Evolutionary conservation across 2,888 invertebrate genomes (phyloP).

Genomic region (Nyleta sp.): DNA sequence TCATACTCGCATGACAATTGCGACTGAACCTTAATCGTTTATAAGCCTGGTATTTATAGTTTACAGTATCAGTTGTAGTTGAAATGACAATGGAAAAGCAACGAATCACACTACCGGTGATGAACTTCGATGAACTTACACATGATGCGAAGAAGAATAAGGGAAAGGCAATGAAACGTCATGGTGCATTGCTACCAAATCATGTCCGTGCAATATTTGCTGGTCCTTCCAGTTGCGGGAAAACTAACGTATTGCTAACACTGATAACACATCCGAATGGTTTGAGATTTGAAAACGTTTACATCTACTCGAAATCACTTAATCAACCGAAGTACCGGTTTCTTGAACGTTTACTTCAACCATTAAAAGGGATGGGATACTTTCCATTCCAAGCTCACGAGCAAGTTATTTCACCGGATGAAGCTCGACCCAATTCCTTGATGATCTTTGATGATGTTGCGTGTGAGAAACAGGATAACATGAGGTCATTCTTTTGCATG

Average conservation of each 20-base stretch:
- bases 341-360: conserved; percentile 1
- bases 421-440: conserved; percentile 31
- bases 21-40: too few species aligned
- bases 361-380: conserved; percentile 23
- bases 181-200: conserved; percentile 55
- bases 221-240: conserved; percentile 18
- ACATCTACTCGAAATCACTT: conserved; percentile 72
- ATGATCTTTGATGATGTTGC: conserved; percentile 68
- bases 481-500: conserved; percentile 66
- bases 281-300: conserved; percentile 77
- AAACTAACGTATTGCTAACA: conserved; percentile 68
- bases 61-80: conserved; percentile 1
- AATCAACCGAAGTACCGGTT: conserved; percentile 61
- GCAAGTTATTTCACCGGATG: conserved; percentile 18
- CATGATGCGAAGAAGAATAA: neutral
- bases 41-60: too few species aligned
- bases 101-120: too few species aligned
- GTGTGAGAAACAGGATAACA: conserved; percentile 71
- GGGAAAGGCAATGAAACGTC: conserved; percentile 44
- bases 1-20: too few species aligned
- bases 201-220: conserved; percentile 22
- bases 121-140: neutral
- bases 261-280: conserved; percentile 75
- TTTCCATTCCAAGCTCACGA: conserved; percentile 30
- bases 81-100: neutral